Percentiles rank a stretch among this genome's conserved stretches.
Conservation (phyloP, 92 coral and sea anemone species). For the Actinostola sp. region DNA sequence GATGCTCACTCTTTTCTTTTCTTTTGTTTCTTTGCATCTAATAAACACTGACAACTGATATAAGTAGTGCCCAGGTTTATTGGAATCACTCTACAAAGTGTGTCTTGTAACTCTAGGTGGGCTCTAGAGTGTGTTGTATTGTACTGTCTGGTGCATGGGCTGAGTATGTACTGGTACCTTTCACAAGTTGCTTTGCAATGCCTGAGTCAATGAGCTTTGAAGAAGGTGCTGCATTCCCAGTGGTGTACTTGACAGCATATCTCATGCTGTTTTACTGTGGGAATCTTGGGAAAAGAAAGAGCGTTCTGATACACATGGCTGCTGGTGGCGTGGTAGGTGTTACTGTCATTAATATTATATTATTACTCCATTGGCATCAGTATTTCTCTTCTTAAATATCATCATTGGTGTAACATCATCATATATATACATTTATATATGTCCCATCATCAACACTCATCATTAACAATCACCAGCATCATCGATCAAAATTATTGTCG, state of each 20-base stretch:
- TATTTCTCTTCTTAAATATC: too few species aligned
- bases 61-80: too few species aligned
- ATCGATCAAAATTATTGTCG: too few species aligned
- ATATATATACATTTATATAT: too few species aligned
- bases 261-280: conserved; percentile 83
- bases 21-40: too few species aligned
- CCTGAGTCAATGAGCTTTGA: conserved; percentile 96
- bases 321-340: conserved; percentile 97
- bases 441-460: too few species aligned
- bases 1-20: too few species aligned
- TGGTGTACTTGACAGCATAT: conserved; percentile 85
- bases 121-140: conserved; percentile 77
- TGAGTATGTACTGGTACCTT: conserved; percentile 71
- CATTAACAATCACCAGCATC: too few species aligned
- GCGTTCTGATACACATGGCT: conserved; percentile 94
- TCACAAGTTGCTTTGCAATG: conserved; percentile 50
- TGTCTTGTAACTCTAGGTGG: conserved; percentile 61
- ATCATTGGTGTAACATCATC: too few species aligned
- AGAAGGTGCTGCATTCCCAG: conserved; percentile 88
- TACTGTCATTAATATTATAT: background rate
- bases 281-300: conserved; percentile 69
- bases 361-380: too few species aligned
- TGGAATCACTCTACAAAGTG: too few species aligned
- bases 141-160: conserved; percentile 69
- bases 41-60: too few species aligned